These are phyloP conservation scores for Chrysochloris asiatica DNA, from an alignment of 2,113 vertebrate genomes.

Conservation along the genomic window DNA sequence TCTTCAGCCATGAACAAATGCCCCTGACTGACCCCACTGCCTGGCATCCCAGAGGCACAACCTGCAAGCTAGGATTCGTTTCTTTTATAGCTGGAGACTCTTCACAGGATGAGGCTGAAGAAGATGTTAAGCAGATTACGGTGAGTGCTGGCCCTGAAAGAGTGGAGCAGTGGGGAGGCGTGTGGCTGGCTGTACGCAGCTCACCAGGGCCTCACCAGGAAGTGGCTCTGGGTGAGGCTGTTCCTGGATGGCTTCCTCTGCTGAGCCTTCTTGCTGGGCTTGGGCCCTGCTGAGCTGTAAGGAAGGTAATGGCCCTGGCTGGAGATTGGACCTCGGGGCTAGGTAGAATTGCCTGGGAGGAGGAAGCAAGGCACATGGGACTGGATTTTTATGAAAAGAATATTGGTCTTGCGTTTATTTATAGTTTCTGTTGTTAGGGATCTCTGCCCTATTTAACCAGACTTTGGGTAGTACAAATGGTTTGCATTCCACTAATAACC, in stretches of 20 bases:
- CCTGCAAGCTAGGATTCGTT: background rate
- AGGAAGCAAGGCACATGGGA: background rate
- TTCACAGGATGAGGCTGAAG: slow-evolving; percentile 97
- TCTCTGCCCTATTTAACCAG: background rate
- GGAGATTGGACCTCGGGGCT: background rate
- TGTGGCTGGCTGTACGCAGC: background rate
- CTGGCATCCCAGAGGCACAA: too few relatives aligned
- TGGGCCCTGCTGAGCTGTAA: background rate
- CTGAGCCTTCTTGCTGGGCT: background rate
- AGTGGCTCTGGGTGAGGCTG: background rate
- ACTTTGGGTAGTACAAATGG: background rate
- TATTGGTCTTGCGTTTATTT: background rate
- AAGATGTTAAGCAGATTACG: slow-evolving; percentile 97
- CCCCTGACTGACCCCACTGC: too few relatives aligned
- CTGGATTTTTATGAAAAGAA: background rate
- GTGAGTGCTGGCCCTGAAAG: slow-evolving; percentile 80
- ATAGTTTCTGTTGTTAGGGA: background rate
- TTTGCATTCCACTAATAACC: background rate
- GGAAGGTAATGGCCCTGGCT: too few relatives aligned
- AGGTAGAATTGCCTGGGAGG: background rate
- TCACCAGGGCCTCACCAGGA: background rate
- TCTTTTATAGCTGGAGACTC: slow-evolving; percentile 92
- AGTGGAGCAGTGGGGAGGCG: background rate
- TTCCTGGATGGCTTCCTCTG: background rate
- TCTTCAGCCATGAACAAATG: background rate